phyloP scores from a whole-genome alignment of 2,113 vertebrate genomes.

The Phaethon lepturus region DNA sequence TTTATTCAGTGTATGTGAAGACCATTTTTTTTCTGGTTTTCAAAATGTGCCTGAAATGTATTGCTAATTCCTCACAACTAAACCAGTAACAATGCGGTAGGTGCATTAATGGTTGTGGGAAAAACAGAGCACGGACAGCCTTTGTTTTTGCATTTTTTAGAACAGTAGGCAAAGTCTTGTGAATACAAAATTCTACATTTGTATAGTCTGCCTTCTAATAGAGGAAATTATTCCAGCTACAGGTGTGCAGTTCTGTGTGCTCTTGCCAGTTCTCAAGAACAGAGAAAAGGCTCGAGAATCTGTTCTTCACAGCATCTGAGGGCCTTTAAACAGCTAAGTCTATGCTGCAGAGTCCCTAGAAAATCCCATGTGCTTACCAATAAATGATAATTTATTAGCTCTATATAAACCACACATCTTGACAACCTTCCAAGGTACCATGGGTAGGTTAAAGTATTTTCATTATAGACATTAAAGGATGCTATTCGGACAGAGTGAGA shows the following conservation, averaged over 20 bases:
- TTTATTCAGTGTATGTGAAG: slow-evolving; percentile 53
- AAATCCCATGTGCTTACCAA: background rate
- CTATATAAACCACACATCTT: background rate
- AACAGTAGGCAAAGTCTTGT: background rate
- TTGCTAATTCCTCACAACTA: slow-evolving; percentile 19
- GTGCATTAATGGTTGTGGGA: background rate
- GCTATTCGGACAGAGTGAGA: background rate
- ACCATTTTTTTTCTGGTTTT: slow-evolving; percentile 25
- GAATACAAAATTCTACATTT: background rate
- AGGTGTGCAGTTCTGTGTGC: background rate
- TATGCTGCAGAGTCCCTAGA: background rate
- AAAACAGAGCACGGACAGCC: background rate
- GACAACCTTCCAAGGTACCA: background rate
- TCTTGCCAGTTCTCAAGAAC: background rate
- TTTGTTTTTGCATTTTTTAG: background rate
- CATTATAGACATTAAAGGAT: background rate
- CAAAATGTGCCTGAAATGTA: slow-evolving; percentile 37
- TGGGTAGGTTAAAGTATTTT: background rate
- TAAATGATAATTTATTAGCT: background rate
- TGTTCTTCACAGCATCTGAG: background rate
- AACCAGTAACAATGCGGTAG: background rate
- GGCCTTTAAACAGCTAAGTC: background rate
- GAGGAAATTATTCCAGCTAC: background rate
- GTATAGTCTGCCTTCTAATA: background rate
- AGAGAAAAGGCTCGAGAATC: background rate